phyloP scores from a whole-genome alignment of 1,140 invertebrate genomes.

The Hylaeus volcanicus region DNA sequence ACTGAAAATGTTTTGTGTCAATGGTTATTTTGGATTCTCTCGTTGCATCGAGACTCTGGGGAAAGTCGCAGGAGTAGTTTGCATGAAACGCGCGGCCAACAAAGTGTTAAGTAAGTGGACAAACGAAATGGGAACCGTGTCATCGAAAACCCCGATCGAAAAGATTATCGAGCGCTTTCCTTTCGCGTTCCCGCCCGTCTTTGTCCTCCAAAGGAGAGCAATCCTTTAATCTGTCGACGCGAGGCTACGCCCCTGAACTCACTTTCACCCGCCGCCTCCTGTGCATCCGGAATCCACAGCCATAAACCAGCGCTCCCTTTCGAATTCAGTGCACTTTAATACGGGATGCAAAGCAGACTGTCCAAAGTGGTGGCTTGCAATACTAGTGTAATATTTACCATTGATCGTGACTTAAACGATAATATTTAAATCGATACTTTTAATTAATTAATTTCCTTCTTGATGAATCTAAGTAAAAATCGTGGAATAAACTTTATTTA shows the following conservation, averaged over 20 bases:
- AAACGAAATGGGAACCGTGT: neutral
- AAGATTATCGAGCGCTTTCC: neutral
- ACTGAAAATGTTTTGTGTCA: too few species aligned
- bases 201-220: constrained; percentile 1
- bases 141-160: neutral
- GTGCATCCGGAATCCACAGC: constrained; percentile 49
- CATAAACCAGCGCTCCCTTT: neutral
- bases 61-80: too few species aligned
- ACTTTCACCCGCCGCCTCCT: constrained; percentile 70
- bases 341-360: neutral
- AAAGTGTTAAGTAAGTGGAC: neutral
- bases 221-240: constrained; percentile 8
- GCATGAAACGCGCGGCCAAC: too few species aligned
- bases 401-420: too few species aligned
- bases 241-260: constrained; percentile 58
- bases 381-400: neutral
- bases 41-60: too few species aligned
- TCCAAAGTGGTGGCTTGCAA: neutral
- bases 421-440: too few species aligned
- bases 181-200: neutral
- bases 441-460: too few species aligned
- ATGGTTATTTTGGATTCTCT: too few species aligned
- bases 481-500: too few species aligned
- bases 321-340: neutral
- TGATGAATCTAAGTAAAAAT: too few species aligned